Conservation (phyloP, 2,888 invertebrate genomes). For the Octonoba sinensis region DNA sequence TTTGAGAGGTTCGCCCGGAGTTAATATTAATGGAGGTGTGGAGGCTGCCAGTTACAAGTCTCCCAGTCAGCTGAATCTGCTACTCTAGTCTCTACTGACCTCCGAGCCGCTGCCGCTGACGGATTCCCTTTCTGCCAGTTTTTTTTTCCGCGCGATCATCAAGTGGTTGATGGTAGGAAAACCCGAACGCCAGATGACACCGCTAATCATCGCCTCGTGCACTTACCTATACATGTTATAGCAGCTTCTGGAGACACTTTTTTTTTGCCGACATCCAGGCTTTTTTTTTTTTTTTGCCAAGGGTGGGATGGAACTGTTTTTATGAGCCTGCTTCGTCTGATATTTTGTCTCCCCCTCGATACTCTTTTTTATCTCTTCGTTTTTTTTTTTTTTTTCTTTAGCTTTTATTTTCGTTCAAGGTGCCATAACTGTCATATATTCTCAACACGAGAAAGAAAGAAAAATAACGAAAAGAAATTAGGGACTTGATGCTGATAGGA, state of each 20-base stretch:
- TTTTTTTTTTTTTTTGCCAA: too few relatives aligned
- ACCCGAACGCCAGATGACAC: slow-evolving; percentile 34
- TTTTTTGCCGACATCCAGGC: too few relatives aligned
- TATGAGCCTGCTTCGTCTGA: not conserved
- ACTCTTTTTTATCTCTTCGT: slow-evolving; percentile 7
- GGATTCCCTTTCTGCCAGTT: slow-evolving; percentile 13
- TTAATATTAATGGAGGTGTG: slow-evolving; percentile 54
- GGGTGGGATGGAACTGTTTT: too few relatives aligned
- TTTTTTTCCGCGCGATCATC: slow-evolving; percentile 28
- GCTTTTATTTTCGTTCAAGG: not conserved
- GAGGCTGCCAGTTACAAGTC: slow-evolving; percentile 47
- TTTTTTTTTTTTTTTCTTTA: not conserved
- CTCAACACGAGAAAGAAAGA: too few relatives aligned
- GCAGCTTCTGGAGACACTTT: slow-evolving; percentile 43
- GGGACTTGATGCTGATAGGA: too few relatives aligned
- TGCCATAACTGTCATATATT: not conserved
- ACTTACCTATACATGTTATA: slow-evolving; percentile 30
- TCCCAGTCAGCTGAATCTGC: slow-evolving; percentile 42
- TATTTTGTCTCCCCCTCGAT: not conserved
- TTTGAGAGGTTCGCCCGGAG: slow-evolving; percentile 29
- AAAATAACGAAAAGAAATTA: too few relatives aligned
- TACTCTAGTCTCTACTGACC: slow-evolving; percentile 41
- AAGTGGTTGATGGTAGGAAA: slow-evolving; percentile 38
- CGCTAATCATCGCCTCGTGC: slow-evolving; percentile 9
- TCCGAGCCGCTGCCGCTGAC: slow-evolving; percentile 39